Base-by-base conservation (phyloP, 1,140 invertebrate species). In the Drosophila rufa region DNA sequence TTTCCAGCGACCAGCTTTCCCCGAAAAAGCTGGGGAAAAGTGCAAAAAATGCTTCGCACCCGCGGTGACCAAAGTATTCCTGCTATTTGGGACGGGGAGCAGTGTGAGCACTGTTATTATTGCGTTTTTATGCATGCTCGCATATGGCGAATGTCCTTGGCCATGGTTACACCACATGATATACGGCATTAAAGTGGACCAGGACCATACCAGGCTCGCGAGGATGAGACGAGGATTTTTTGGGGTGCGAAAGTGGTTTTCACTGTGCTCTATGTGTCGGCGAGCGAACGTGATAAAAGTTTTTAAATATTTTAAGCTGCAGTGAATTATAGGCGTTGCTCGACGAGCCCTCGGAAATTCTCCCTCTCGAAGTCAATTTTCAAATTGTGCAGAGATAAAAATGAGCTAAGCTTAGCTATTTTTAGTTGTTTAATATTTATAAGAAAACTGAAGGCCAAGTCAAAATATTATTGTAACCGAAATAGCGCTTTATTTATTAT, bases 131-230 rank as follows among this genome's bases (percentile, higher is more conserved):
- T 89, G 85, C 85, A 82, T 90, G 79, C 81, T 73, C 78, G 81
- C 86, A 89, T 89, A 89, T 89, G 80, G 86, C 78, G 86, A 89
- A 91, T 89, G 86, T 89, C 85, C 85, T 89, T 89, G 85, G 85
- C 81, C 78, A 82, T 87, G 84, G 66, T 86, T 71, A 86, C 75
- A 75, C 66, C 69, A 76, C 78, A 89, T 89, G 84, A 89, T 90
- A 84, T 89, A 89, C 80, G 85, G 65, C 57, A 79, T 89, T 80
- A 62, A 89, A 84, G 80, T 79, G 62, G 76, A 67, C 64, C 80
- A 74, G 53, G 19, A 66, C 22, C 22, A 25, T 2, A 25, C 22
- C 22, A 67, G 77, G 47, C 46, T 14, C 14, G 19, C 17, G 22
- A 27, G 22, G 12, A 78, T 27, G 43, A 15, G 58, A 33, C 45